Percentiles rank a stretch among this genome's conserved stretches.
Evolutionary conservation across 2,888 invertebrate species (phyloP).

Genomic region (Drosophila mulleri): DNA sequence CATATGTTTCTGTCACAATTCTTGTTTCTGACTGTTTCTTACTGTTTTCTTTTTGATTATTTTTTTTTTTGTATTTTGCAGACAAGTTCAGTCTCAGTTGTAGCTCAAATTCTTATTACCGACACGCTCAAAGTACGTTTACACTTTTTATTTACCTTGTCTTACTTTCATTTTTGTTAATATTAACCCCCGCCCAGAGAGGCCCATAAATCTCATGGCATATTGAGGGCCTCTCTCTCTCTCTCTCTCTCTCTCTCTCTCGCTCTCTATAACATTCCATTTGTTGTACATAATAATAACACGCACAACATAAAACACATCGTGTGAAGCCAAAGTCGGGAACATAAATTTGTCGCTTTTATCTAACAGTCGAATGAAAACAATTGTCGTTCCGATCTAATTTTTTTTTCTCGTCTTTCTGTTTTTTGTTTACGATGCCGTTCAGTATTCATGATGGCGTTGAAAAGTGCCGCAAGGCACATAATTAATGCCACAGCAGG

Average conservation of each 20-base stretch:
- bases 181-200: slow-evolving; percentile 9
- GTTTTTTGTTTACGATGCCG: slow-evolving; percentile 52
- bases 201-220: slow-evolving; percentile 40
- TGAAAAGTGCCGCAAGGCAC: slow-evolving; percentile 33
- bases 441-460: slow-evolving; percentile 31
- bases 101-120: slow-evolving; percentile 76
- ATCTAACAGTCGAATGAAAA: slow-evolving; percentile 59
- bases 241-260: too few species aligned
- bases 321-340: slow-evolving; percentile 24
- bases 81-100: slow-evolving; percentile 74
- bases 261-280: slow-evolving; percentile 39
- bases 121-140: slow-evolving; percentile 76
- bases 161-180: slow-evolving; percentile 19
- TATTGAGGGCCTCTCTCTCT: slow-evolving; percentile 7
- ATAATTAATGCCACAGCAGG: slow-evolving; percentile 55
- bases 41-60: slow-evolving; percentile 35
- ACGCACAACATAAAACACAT: slow-evolving; percentile 23
- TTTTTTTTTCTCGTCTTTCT: slow-evolving; percentile 27
- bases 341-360: slow-evolving; percentile 55
- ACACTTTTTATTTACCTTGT: slow-evolving; percentile 31
- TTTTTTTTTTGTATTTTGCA: slow-evolving; percentile 60
- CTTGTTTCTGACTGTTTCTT: slow-evolving; percentile 12
- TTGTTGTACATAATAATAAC: slow-evolving; percentile 39
- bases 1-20: slow-evolving; percentile 31
- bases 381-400: slow-evolving; percentile 23